Percentiles rank a stretch among this genome's conserved stretches.
Conservation (phyloP, 2,113 vertebrate genomes). For the Siniperca chuatsi region DNA sequence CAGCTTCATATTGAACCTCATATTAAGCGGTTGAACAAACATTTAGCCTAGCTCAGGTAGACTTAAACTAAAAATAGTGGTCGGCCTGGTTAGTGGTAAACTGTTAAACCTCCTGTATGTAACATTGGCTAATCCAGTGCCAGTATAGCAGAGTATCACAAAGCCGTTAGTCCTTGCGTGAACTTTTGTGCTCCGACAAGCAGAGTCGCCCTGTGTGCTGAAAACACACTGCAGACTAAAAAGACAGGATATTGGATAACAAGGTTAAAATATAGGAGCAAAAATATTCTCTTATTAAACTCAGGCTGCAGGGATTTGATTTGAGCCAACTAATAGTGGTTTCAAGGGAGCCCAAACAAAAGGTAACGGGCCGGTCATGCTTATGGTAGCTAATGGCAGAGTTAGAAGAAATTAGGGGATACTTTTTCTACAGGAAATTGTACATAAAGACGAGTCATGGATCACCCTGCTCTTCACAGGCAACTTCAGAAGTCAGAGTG, state of each 20-base stretch:
- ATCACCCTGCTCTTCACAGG: conserved; percentile 75
- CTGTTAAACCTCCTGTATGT: background rate
- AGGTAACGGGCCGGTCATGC: conserved; percentile 84
- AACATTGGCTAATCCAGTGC: background rate
- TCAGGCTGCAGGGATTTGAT: conserved; percentile 79
- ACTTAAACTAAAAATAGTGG: background rate
- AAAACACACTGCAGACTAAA: conserved; percentile 64
- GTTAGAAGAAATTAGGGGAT: conserved; percentile 81
- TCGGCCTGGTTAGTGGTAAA: background rate
- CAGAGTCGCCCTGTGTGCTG: conserved; percentile 44
- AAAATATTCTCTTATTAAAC: conserved; percentile 83
- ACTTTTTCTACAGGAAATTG: conserved; percentile 85
- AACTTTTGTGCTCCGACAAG: conserved; percentile 44
- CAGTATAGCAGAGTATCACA: conserved; percentile 24
- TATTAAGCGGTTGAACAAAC: background rate
- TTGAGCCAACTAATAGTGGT: conserved; percentile 82
- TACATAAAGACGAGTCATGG: conserved; percentile 81
- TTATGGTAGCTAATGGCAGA: conserved; percentile 81
- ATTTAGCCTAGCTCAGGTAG: background rate
- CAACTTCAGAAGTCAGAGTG: conserved; percentile 66
- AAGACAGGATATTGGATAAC: conserved; percentile 84
- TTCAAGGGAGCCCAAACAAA: conserved; percentile 78
- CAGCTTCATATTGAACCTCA: background rate
- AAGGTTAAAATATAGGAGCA: conserved; percentile 80
- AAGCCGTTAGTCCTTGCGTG: conserved; percentile 28